phyloP scores from a whole-genome alignment of 2,113 vertebrate species.

The Phyllopteryx taeniolatus region DNA sequence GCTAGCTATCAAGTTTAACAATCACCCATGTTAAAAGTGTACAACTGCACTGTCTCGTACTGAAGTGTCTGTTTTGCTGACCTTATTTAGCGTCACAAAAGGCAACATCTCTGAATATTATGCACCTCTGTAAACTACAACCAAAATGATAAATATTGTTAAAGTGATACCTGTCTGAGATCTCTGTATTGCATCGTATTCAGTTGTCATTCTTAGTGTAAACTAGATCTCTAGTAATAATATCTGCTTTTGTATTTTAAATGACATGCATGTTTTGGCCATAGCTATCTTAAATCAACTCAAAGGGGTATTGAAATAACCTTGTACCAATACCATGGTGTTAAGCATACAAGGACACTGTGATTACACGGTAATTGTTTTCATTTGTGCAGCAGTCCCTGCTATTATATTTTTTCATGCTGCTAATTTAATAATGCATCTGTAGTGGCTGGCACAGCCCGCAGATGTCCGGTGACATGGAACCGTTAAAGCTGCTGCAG shows the following conservation, averaged over 20 bases:
- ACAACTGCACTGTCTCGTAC: neutral
- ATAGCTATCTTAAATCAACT: neutral
- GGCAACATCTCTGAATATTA: neutral
- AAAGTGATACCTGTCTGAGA: neutral
- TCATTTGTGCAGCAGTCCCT: neutral
- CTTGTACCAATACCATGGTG: neutral
- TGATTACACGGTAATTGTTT: neutral
- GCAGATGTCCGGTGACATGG: neutral
- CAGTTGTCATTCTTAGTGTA: neutral
- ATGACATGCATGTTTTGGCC: neutral
- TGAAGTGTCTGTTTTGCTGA: neutral
- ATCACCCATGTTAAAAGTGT: neutral
- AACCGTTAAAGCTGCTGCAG: constrained; percentile 65
- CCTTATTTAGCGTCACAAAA: neutral
- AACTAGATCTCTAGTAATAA: neutral
- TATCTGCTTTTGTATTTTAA: neutral
- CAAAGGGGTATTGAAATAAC: neutral
- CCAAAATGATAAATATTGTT: neutral
- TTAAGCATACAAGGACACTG: neutral
- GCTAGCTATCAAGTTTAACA: constrained; percentile 29
- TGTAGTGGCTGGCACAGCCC: constrained; percentile 7
- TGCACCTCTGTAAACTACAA: neutral
- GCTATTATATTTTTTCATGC: neutral
- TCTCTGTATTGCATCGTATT: neutral
- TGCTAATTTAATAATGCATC: neutral